Conservation (phyloP, 2,888 invertebrate genomes). For the Drosophila quinaria region DNA sequence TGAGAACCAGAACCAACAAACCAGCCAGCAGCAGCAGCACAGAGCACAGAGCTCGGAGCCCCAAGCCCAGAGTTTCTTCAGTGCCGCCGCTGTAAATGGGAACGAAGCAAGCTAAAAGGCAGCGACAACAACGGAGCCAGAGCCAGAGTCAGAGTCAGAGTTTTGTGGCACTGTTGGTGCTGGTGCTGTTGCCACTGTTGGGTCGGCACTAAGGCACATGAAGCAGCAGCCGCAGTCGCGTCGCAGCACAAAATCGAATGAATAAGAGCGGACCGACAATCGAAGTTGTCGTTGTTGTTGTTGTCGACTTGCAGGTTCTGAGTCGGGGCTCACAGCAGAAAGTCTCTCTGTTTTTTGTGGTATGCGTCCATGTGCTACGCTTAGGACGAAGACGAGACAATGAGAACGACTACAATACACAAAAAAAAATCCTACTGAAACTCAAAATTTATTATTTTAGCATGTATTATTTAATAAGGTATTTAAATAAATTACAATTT, state of each 20-base stretch:
- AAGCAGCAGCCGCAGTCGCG: constrained; percentile 34
- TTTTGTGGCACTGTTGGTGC: constrained; percentile 21
- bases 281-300: constrained; percentile 28
- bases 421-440: too few relatives aligned
- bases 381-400: constrained; percentile 43
- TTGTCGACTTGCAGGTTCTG: constrained; percentile 56
- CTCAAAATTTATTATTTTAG: too few relatives aligned
- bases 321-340: constrained; percentile 53
- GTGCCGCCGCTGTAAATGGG: constrained; percentile 63
- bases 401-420: constrained; percentile 29
- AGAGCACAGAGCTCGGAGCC: constrained; percentile 33
- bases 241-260: constrained; percentile 53
- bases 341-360: constrained; percentile 46
- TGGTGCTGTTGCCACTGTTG: constrained; percentile 47
- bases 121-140: constrained; percentile 53
- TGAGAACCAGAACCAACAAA: constrained; percentile 66
- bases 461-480: too few relatives aligned
- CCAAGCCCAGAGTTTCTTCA: constrained; percentile 50
- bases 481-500: too few relatives aligned
- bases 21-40: constrained; percentile 47
- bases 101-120: constrained; percentile 52
- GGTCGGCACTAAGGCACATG: constrained; percentile 43
- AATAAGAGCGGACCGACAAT: constrained; percentile 57
- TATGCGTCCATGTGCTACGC: constrained; percentile 56
- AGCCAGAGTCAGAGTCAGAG: constrained; percentile 27